phyloP scores from a whole-genome alignment of 2,888 invertebrate species.

The Sphinx pinastri region DNA sequence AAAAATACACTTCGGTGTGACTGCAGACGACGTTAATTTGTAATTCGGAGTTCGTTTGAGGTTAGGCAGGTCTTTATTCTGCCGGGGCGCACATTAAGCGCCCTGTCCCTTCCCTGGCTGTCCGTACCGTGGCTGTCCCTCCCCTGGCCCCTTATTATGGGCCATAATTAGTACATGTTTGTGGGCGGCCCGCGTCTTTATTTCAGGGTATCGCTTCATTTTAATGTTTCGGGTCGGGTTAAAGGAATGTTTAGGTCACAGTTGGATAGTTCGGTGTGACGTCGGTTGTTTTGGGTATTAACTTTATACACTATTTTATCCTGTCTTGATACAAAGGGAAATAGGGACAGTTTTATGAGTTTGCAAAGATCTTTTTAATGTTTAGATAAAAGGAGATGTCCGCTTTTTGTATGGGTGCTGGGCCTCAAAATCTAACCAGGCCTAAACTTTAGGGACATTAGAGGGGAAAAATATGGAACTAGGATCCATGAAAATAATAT shows the following conservation, averaged over 20 bases:
- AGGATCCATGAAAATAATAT: too few relatives aligned
- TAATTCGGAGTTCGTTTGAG: conserved; percentile 71
- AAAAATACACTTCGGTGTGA: conserved; percentile 50
- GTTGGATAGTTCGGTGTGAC: neutral
- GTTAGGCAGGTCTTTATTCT: conserved; percentile 62
- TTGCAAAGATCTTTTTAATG: too few relatives aligned
- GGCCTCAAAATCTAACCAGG: too few relatives aligned
- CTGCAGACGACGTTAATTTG: conserved; percentile 57
- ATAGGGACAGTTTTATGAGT: too few relatives aligned
- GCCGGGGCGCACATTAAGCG: conserved; percentile 54
- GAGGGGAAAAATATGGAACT: too few relatives aligned
- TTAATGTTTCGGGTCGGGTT: conserved; percentile 26
- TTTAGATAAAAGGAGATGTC: too few relatives aligned
- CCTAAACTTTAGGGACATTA: too few relatives aligned
- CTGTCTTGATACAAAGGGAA: too few relatives aligned
- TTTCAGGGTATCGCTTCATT: conserved; percentile 25
- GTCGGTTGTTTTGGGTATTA: neutral
- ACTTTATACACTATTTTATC: too few relatives aligned
- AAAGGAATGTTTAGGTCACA: neutral
- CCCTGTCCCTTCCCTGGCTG: conserved; percentile 50
- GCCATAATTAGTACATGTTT: conserved; percentile 60
- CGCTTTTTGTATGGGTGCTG: too few relatives aligned
- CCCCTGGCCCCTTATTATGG: conserved; percentile 54
- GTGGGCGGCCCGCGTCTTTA: conserved; percentile 35
- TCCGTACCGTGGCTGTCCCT: conserved; percentile 51